These are phyloP conservation scores for Bolborhynchus lineola DNA, from an alignment of 2,113 vertebrate genomes.

Conservation along the genomic window DNA sequence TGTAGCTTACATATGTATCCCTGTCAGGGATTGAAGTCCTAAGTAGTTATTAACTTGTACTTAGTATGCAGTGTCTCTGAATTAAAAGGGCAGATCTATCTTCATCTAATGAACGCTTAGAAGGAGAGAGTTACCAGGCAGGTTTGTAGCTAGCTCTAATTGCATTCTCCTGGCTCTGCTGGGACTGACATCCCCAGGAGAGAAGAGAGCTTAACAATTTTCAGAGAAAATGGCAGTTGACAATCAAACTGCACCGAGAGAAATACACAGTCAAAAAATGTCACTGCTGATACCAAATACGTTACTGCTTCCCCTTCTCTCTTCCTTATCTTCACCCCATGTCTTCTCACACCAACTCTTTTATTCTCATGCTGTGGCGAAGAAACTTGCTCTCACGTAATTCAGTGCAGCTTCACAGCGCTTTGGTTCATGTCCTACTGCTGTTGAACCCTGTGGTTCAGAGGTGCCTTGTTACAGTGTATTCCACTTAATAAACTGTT, in stretches of 20 bases:
- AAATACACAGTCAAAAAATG: background rate
- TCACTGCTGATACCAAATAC: background rate
- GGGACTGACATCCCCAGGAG: background rate
- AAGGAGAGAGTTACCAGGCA: conserved; percentile 22
- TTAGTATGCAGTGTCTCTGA: conserved; percentile 15
- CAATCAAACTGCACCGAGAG: background rate
- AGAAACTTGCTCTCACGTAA: background rate
- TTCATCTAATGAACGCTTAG: conserved; percentile 41
- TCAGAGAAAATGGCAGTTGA: background rate
- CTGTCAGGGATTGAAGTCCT: conserved; percentile 16
- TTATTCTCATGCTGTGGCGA: background rate
- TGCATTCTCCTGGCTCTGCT: background rate
- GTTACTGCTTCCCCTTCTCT: background rate
- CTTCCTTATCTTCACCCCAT: background rate
- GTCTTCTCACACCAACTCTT: background rate
- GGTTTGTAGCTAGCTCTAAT: conserved; percentile 32
- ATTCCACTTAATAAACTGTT: background rate
- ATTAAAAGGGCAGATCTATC: conserved; percentile 52
- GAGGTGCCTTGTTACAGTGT: background rate
- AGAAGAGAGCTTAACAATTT: background rate
- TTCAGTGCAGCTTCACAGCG: background rate
- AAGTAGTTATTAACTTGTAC: conserved; percentile 42
- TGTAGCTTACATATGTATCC: background rate
- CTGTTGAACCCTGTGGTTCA: background rate
- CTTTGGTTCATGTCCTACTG: background rate